Evolutionary conservation across 1,140 invertebrate species (phyloP), one percentile per base, ranked within the genome.

Genomic region (Pogonomyrmex californicus): DNA sequence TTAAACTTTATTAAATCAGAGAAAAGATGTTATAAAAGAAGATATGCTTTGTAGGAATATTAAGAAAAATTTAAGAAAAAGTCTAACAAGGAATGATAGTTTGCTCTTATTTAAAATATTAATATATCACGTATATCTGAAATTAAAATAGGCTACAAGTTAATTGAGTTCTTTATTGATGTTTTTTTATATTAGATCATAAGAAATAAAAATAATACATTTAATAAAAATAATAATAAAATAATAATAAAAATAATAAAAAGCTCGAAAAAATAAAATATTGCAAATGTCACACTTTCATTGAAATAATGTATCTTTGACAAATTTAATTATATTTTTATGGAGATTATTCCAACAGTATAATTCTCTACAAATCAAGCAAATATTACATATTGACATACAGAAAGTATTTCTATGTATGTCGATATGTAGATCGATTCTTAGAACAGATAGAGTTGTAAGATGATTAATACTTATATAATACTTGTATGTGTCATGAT

Each of bases 391-490:
- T n/a, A 17, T 73, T 68, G 12, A 70, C 6, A 60, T 66, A 60
- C 23, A 23, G 0, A 23, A 23, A 23, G 23, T 23, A 23, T 23
- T 23, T 23, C 23, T 23, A 23, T 23, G 23, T 23, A 23, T 23
- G 23, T 23, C 23, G 23, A 23, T 23, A 23, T 23, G 23, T 49
- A 77, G 60, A 86, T 82, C 41, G 10, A 9, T 90, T 90, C 88
- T 36, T 4, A 6, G 76, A 90, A 90, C 14, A 10, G 38, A 78
- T 60, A 60, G 17, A 81, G 30, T 51, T 47, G 1, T n/a, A 38
- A 76, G 63, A 44, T 49, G 33, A 17, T 58, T 85, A 12, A 71
- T 9, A 30, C 49, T 90, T 90, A 47, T 71, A 23, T 76, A 90
- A 90, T 47, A 1, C 54, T 56, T 36, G 2, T 65, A 10, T 14